Base-by-base conservation (phyloP, 1,140 invertebrate species). In the Potamilus streckersoni region DNA sequence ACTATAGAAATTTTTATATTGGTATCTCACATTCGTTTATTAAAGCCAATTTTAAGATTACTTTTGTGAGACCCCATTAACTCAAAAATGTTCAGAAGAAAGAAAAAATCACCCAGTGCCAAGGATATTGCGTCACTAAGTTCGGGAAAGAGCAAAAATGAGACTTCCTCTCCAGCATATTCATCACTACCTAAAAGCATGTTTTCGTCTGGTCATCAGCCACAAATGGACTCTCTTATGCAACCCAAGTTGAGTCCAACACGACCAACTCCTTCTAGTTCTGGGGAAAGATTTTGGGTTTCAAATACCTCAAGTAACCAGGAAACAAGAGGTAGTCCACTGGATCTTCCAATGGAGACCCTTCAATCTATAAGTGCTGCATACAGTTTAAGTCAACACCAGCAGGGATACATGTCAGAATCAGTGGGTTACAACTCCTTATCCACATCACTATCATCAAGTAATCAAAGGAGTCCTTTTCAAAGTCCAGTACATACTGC, bases 331-430 rank as follows among this genome's bases (percentile, higher is more conserved):
- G 69, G 31, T 20, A 84, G 82, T 66, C 84, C 84, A 15, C 73
- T 85, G 8, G 79, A 84, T 69, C 75, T 85, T 31, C 83, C 84
- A 55, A 79, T 83, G 76, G 84, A 84, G 59, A 83, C 81, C 49
- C 74, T 84, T 4, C 81, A 83, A 62, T 84, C 84, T 55, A 79
- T 83, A 56, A 83, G 71, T 73, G 79, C 79, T 12, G 81, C 83
- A 20, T 84, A 74, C 59, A 71, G 64, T 6, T 67, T 20, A 65
- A 65, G n/a, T 82, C 68, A 78, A 77, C 20, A 76, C 70, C 60
- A 77, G 74, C 49, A 75, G 80, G 38, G 74, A 68, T 63, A 79
- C 81, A 16, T 78, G 49, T 23, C 60, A 73, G 56, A 61, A 79
- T 20, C 78, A 77, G 20, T 75, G 73, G 66, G 31, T 69, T n/a